Evolutionary conservation across 2,888 invertebrate species (phyloP), one percentile per base, ranked within the genome.

Genomic region (Altica lythri): DNA sequence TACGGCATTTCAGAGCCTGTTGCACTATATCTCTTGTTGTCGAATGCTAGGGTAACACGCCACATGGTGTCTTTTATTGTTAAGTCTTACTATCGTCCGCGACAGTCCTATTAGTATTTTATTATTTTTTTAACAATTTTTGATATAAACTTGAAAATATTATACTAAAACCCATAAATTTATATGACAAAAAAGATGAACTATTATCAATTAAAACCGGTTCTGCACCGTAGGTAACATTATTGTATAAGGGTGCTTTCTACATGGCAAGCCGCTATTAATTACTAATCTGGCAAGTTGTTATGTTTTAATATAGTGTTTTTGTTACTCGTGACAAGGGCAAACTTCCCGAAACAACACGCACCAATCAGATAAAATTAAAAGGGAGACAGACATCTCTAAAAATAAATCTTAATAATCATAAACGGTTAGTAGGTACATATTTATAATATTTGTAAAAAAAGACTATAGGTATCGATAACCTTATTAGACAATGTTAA

Each of bases 271-370:
- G 47, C 55, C 51, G 47, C 63, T 65, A 68, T 69, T 68, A 69
- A 68, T 70, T 70, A 69, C 69, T 68, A 67, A 70, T 68, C 68
- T 67, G 64, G 63, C 63, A 62, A 63, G 65, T 65, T 67, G 69
- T 69, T 68, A 68, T 65, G 67, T 69, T 70, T 68, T 70, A 69
- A 69, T 69, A 66, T 67, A 67, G 68, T 67, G 67, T 68, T 69
- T 68, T 68, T 68, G 69, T 68, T 68, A 65, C 64, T 65, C 65
- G 62, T 63, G 61, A 61, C 57, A 63, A 66, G 67, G 65, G 66
- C 34, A 27, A 27, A 30, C 34, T 42, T 27, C 40, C 32, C 53
- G 27, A 19, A 46, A 40, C 40, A 38, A 46, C 40, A 52, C 45
- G 44, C 51, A 52, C 45, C 38, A 43, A 44, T 52, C 45, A 44